Conservation (phyloP, 2,797 vertebrate species). For the Molothrus ater region DNA sequence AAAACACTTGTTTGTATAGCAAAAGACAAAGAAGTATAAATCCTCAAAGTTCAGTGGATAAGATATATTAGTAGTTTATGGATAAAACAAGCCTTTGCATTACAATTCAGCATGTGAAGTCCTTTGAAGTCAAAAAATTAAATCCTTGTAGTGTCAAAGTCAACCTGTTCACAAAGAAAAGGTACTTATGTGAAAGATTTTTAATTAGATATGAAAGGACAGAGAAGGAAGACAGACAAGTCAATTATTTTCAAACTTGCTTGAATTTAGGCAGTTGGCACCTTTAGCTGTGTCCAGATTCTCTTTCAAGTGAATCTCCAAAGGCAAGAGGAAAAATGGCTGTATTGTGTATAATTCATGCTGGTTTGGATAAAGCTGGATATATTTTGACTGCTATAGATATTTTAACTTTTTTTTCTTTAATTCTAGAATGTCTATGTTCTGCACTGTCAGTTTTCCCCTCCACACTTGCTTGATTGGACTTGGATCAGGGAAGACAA, state of each 20-base stretch:
- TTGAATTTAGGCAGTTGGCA: neutral
- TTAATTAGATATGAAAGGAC: neutral
- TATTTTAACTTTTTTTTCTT: neutral
- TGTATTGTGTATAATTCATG: neutral
- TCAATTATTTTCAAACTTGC: neutral
- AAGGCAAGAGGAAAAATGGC: neutral
- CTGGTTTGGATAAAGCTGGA: neutral
- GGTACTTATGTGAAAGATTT: neutral
- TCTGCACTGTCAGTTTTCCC: neutral
- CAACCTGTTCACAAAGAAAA: neutral
- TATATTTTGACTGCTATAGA: neutral
- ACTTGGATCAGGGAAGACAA: neutral
- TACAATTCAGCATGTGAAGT: neutral
- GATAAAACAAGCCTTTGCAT: neutral
- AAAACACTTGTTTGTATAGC: neutral
- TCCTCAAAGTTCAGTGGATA: neutral
- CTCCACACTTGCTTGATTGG: neutral
- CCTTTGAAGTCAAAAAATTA: neutral
- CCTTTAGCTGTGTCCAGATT: neutral
- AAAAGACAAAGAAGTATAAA: neutral
- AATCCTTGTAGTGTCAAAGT: neutral
- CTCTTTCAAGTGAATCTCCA: neutral
- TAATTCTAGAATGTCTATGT: neutral
- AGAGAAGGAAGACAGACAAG: neutral
- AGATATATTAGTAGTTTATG: neutral